Evolutionary conservation across 2,888 invertebrate genomes (phyloP).

Genomic region (Polyommatus icarus): DNA sequence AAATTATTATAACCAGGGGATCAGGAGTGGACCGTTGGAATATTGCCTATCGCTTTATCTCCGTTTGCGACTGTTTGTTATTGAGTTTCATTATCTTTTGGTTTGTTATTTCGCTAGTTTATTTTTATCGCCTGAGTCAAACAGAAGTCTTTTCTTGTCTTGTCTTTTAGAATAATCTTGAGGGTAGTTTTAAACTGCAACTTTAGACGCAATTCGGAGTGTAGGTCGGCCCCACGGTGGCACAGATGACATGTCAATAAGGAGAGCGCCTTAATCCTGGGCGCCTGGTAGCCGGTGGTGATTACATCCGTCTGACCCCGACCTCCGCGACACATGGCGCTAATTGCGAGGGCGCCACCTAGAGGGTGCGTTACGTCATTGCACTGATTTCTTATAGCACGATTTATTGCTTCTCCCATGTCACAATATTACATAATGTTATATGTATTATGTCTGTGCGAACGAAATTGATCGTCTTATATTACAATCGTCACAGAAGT

Average conservation of each 20-base stretch:
- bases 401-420: conserved; percentile 14
- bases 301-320: conserved; percentile 70
- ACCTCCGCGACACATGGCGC: conserved; percentile 62
- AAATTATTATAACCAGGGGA: conserved; percentile 71
- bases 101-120: background rate
- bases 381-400: background rate
- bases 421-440: background rate
- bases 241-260: conserved; percentile 65
- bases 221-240: conserved; percentile 35
- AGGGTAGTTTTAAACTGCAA: background rate
- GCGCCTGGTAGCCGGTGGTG: conserved; percentile 66
- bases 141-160: background rate
- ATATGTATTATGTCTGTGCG: no score
- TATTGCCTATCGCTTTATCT: conserved; percentile 41
- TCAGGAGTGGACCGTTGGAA: conserved; percentile 51
- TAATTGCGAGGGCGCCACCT: conserved; percentile 66
- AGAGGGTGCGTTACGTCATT: background rate
- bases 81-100: conserved; percentile 9
- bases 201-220: background rate
- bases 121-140: background rate
- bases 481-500: background rate
- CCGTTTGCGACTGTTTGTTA: background rate
- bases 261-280: conserved; percentile 69
- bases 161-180: background rate
- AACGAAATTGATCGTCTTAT: background rate